Conservation (phyloP, 2,888 invertebrate species). For the Torymus texanus region DNA sequence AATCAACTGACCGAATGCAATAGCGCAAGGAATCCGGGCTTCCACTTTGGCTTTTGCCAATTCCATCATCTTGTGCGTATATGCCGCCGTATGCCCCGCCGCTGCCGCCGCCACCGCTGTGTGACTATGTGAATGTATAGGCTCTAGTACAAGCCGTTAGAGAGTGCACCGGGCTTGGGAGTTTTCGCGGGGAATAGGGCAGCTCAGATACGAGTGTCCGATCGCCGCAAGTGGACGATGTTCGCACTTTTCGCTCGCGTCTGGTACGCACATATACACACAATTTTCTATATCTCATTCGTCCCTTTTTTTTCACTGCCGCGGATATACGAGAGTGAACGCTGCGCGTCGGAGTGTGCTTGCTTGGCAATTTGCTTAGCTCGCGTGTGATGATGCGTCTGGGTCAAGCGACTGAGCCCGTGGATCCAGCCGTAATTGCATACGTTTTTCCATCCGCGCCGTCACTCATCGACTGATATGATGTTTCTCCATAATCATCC, state of each 20-base stretch:
- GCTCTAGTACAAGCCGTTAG: too few species aligned
- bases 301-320: too few species aligned
- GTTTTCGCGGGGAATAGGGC: slow-evolving; percentile 32
- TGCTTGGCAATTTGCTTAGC: too few species aligned
- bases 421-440: too few species aligned
- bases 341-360: too few species aligned
- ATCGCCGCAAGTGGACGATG: slow-evolving; percentile 67
- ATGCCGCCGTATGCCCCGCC: slow-evolving; percentile 9
- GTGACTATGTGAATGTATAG: not conserved
- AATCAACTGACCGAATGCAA: slow-evolving; percentile 71
- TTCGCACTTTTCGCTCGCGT: slow-evolving; percentile 65
- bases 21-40: slow-evolving; percentile 59
- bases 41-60: slow-evolving; percentile 63
- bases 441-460: too few species aligned
- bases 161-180: not conserved
- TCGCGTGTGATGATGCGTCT: too few species aligned
- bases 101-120: not conserved
- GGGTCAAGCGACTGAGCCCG: too few species aligned
- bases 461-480: too few species aligned
- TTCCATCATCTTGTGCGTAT: slow-evolving; percentile 64
- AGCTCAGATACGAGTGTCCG: slow-evolving; percentile 64
- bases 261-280: slow-evolving; percentile 68
- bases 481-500: too few species aligned
- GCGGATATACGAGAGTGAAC: too few species aligned
- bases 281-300: slow-evolving; percentile 11